Evolutionary conservation across 2,888 invertebrate species (phyloP), one percentile per base, ranked within the genome.

Genomic region (Nasonovia ribisnigri): DNA sequence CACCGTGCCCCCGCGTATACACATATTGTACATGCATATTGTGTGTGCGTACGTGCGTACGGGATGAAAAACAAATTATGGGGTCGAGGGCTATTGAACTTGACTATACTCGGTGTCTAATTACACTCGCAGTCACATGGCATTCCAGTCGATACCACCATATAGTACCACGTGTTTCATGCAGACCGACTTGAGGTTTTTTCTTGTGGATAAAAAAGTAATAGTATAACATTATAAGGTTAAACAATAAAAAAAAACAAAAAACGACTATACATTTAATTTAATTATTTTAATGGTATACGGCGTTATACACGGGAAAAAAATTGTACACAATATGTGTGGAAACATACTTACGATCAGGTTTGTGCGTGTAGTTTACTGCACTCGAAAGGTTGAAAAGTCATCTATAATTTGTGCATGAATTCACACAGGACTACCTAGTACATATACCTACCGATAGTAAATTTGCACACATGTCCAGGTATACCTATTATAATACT

Each of bases 1-100:
- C 77, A 77, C 24, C 43, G n/a, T 51, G 46, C 77, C 77, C 36
- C 77, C 20, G 16, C 77, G 77, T 36, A 20, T 67, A 43, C 43
- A 20, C 77, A 84, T 43, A 84, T 84, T 84, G 26, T 43, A n/a
- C 24, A 29, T 84, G 43, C 13, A 43, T 36, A 60, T 60, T 43
- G 43, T 24, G 24, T 43, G 26, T 13, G n/a, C n/a, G 51, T 88
- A 57, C 42, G 89, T 67, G 67, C 36, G 77, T 77, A 77, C 46
- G 54, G 54, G 91, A 91, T 57, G 84, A 87, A 92, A 60, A 92
- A 90, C 36, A 77, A 48, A 87, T 54, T 54, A 48, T 92, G 60
- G 92, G 89, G 89, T 89, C 88, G 92, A 84, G 84, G 92, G 88
- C 92, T 93, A 89, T 93, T 93, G 92, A 93, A 93, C 92, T 88